Evolutionary conservation across 2,888 invertebrate species (phyloP).

Genomic region (Napeogenes inachia): DNA sequence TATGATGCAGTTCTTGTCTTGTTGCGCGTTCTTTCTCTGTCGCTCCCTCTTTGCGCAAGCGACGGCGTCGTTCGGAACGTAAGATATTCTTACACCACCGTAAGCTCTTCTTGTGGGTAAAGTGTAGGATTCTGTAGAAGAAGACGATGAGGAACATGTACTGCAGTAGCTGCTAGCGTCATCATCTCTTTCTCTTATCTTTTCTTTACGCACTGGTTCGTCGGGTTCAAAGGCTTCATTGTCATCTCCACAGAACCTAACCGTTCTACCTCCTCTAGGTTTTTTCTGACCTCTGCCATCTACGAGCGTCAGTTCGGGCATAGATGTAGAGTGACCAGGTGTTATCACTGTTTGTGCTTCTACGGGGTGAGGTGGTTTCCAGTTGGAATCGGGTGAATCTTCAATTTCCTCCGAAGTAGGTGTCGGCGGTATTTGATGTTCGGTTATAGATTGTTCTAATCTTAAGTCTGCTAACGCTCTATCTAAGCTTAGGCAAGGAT

Average conservation of each 20-base stretch:
- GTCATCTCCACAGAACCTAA: constrained; percentile 69
- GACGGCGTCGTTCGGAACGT: constrained; percentile 94
- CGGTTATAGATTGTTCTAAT: constrained; percentile 82
- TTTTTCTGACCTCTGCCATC: constrained; percentile 59
- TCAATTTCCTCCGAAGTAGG: constrained; percentile 56
- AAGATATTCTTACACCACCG: constrained; percentile 92
- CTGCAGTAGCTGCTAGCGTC: constrained; percentile 88
- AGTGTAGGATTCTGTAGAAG: constrained; percentile 92
- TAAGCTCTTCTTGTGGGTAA: constrained; percentile 89
- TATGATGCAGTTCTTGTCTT: constrained; percentile 90
- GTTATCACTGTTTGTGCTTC: constrained; percentile 72
- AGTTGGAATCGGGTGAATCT: constrained; percentile 65
- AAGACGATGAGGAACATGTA: constrained; percentile 93
- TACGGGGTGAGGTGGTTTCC: constrained; percentile 73
- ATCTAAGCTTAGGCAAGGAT: constrained; percentile 67
- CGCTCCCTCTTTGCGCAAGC: constrained; percentile 87
- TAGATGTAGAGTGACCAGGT: constrained; percentile 73
- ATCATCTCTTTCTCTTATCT: constrained; percentile 67
- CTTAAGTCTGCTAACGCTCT: constrained; percentile 72
- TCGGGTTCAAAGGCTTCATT: constrained; percentile 70
- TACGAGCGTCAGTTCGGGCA: constrained; percentile 71
- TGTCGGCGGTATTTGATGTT: constrained; percentile 81
- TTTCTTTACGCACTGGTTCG: constrained; percentile 55
- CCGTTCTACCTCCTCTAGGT: constrained; percentile 62
- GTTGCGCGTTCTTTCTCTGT: constrained; percentile 77